Evolutionary conservation across 2,113 vertebrate genomes (phyloP), one percentile per base, ranked within the genome.

Genomic region (Oceanodroma tethys): DNA sequence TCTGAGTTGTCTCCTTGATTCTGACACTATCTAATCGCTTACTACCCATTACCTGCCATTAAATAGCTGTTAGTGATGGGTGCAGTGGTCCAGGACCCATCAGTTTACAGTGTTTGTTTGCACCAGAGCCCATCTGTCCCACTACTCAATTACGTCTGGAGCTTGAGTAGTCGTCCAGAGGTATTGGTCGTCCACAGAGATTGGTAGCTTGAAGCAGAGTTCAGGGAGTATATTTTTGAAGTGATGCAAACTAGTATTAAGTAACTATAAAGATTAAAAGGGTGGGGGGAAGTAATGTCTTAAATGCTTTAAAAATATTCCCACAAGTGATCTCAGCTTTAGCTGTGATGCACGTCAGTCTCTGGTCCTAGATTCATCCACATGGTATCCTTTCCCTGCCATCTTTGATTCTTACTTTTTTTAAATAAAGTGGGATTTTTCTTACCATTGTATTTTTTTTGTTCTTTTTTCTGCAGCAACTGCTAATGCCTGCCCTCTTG

Each of bases 311-410:
- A 20, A 86, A 95, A 92, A 71, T 71, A 86, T 40, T 70, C 25
- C 42, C 5, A 0, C n/a, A 45, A 62, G 22, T 36, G 11, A 84
- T 52, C 48, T 75, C 53, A 65, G 55, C 45, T 91, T 70, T 81
- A 71, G 32, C 26, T 74, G 30, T 78, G 72, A 43, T 68, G 32
- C 66, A n/a, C 0, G 0, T 83, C 0, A 0, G 29, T 56, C 47
- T 55, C 22, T 34, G 26, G n/a, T 87, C 74, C 56, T 63, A 55
- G 65, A 82, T 85, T 74, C 50, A 70, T 63, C 42, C 22, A 11
- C 1, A 0, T 62, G 42, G 7, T 38, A 52, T 63, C 25, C n/a
- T 63, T 84, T 86, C 50, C 47, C 38, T 58, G 42, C 11, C 50
- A 10, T 67, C 16, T 86, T 78, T 53, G 25, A 48, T 66, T 86